Percentiles rank a stretch among this genome's conserved stretches.
Evolutionary conservation across 2,888 invertebrate genomes (phyloP).

Genomic region (Hipparchia semele): DNA sequence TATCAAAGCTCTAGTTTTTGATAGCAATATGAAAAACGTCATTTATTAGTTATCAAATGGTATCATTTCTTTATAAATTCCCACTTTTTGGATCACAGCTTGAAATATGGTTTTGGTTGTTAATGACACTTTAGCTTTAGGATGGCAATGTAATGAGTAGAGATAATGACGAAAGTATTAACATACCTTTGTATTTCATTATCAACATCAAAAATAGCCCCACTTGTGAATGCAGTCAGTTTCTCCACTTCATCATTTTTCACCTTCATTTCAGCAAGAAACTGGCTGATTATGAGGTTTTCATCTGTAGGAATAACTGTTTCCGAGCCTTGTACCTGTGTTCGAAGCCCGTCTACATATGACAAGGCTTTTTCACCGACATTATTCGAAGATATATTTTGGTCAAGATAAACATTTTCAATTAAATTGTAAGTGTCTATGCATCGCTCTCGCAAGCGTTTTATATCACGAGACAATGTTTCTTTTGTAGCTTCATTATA

Average conservation of each 20-base stretch:
- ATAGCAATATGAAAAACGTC: too few relatives aligned
- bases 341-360: constrained; percentile 61
- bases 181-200: constrained; percentile 66
- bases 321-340: constrained; percentile 58
- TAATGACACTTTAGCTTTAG: too few relatives aligned
- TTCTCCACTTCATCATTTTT: constrained; percentile 63
- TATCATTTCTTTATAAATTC: too few relatives aligned
- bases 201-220: constrained; percentile 62
- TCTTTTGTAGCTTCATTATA: constrained; percentile 55
- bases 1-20: too few relatives aligned
- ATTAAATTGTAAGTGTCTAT: constrained; percentile 57
- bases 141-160: too few relatives aligned
- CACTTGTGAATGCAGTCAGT: constrained; percentile 61
- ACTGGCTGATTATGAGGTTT: constrained; percentile 64
- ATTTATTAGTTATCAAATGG: too few relatives aligned
- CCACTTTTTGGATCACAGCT: too few relatives aligned
- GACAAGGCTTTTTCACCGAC: constrained; percentile 51
- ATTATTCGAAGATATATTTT: constrained; percentile 49
- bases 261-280: constrained; percentile 61
- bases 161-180: background rate
- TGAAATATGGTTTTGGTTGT: too few relatives aligned
- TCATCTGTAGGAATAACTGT: constrained; percentile 58
- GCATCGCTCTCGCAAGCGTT: constrained; percentile 57
- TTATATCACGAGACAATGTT: constrained; percentile 58
- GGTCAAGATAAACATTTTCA: constrained; percentile 59